Base-by-base conservation (phyloP, 2,888 invertebrate species). In the Zonitis immaculata region DNA sequence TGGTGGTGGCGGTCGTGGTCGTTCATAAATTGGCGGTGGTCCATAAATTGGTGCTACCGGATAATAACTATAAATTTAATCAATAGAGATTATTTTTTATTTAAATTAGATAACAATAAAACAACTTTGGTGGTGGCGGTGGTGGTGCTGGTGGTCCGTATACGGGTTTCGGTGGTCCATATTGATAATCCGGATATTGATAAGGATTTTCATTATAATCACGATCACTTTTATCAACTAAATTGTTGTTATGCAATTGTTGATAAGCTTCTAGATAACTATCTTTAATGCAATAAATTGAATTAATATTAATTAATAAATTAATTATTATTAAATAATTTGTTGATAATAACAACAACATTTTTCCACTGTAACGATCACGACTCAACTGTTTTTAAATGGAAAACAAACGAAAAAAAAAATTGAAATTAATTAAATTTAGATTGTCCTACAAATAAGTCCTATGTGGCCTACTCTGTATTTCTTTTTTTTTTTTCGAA, bases 241-340 rank as follows among this genome's bases (percentile, higher is more conserved):
- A 59, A 76, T 77, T 51, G 75, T 78, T 69, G 72, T 78, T 66
- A 71, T 77, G 69, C 66, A 84, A 83, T 62, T 83, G 81, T 6
- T 80, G 80, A 62, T 85, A 81, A 2, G 86, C 86, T 39, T 85
- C 82, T 60, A 87, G 71, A 64, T 86, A 87, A 2, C 84, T 83
- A 69, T 87, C 86, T 5, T 64, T 47, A 7, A 16, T 44, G 7
- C 9, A 6, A 4, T 44, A 1, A 18, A 27, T 22, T n/a, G 12
- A 22, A 22, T 22, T 22, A 22, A 22, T 22, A 22, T 5, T 5
- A 22, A 22, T 22, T 22, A 22, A 22, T 22, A 22, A 22, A 22
- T 22, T 4, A 22, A 22, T 22, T 22, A 22, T 22, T 22, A 4
- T 22, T 4, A 22, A 22, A 22, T 4, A 22, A 22, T 4, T 22